Evolutionary conservation across 2,797 vertebrate genomes (phyloP), one percentile per base, ranked within the genome.

Genomic region (Anomalospiza imberbis): DNA sequence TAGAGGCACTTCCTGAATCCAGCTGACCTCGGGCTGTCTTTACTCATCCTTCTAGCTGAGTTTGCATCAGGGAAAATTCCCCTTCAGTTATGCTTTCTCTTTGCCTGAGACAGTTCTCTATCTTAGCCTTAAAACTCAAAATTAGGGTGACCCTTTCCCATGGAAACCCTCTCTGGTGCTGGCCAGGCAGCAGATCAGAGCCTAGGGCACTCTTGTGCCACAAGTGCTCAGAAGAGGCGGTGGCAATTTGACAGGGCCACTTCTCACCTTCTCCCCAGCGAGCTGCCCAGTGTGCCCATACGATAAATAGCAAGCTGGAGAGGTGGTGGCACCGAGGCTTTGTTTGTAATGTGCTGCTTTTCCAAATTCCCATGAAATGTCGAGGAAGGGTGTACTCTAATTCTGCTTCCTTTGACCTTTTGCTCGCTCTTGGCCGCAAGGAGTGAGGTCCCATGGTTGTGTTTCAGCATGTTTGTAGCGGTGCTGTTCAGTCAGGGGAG

Each of bases 381-480:
- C 0, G 11, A 93, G 82, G 95, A 96, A 96, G 94, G 79, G 81
- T 60, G 80, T 90, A n/a, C 40, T 53, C 73, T 26, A 26, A 17
- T 26, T 62, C 44, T 82, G 83, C 74, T 93, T 96, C 94, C 82
- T 91, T 70, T 76, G 82, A 92, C 93, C 79, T 90, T 68, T 51
- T 0, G 2, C 50, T 71, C 26, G 34, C 80, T 87, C 79, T 55
- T 24, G 32, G 51, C 79, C 2, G 13, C 44, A 13, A 68, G 47
- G 53, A 71, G 34, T 31, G 68, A 82, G 48, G 67, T 85, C 88
- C 66, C 53, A 55, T 1, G 28, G 40, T 16, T 40, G 47, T 2
- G 4, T 57, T 76, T 66, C n/a, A 15, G 71, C 54, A 1, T 4
- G n/a, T 74, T 89, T 19, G n/a, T 26, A 40, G 79, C 7, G 2